Percentiles rank a stretch among this genome's conserved stretches.
Conservation (phyloP, 2,888 invertebrate species). For the Drosophila fungiperda region DNA sequence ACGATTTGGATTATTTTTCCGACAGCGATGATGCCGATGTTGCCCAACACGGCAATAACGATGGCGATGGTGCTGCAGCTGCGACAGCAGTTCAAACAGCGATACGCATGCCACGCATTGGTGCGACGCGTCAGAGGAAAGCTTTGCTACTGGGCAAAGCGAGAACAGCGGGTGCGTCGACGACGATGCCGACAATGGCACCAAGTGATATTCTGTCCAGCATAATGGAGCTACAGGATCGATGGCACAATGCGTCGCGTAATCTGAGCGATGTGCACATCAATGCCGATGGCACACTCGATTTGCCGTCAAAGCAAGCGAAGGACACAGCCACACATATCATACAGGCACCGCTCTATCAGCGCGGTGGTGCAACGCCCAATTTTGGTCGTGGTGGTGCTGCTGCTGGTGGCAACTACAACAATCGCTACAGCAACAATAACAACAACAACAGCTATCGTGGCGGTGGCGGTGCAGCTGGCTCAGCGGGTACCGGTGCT, state of each 20-base stretch:
- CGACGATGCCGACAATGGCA: constrained; percentile 77
- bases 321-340: constrained; percentile 56
- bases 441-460: constrained; percentile 65
- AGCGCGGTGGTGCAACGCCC: constrained; percentile 86
- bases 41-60: constrained; percentile 76
- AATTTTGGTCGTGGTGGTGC: constrained; percentile 82
- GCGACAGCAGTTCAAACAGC: constrained; percentile 83
- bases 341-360: constrained; percentile 88
- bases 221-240: constrained; percentile 90
- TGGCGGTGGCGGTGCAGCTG: constrained; percentile 25
- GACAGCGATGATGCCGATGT: constrained; percentile 85
- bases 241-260: constrained; percentile 88
- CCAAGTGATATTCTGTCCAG: constrained; percentile 88
- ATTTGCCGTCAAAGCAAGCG: constrained; percentile 82
- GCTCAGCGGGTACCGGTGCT: constrained; percentile 18
- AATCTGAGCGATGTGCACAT: constrained; percentile 86
- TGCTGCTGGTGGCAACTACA: constrained; percentile 85
- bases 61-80: constrained; percentile 85
- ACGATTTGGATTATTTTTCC: constrained; percentile 90
- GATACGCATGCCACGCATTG: constrained; percentile 78
- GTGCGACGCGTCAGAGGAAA: constrained; percentile 75
- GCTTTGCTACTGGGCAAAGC: constrained; percentile 74
- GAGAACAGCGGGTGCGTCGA: constrained; percentile 28
- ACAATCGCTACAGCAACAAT: constrained; percentile 75
- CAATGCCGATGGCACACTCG: constrained; percentile 87